phyloP scores from a whole-genome alignment of 2,113 vertebrate genomes.

The Glaucidium brasilianum region DNA sequence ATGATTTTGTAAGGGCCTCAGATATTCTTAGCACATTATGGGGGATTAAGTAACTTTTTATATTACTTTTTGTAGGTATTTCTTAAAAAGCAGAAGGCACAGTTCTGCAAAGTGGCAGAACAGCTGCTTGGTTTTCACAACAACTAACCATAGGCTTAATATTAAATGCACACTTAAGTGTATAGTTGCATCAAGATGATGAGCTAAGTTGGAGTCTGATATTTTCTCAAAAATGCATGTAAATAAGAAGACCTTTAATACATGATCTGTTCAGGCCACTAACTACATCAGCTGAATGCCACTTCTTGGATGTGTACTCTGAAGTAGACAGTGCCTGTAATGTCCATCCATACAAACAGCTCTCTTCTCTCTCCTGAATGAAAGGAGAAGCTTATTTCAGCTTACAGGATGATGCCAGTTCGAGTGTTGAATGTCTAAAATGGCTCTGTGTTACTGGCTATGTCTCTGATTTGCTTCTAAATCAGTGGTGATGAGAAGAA shows the following conservation, averaged over 20 bases:
- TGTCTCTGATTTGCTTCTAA: not conserved
- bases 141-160: not conserved
- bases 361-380: slow-evolving; percentile 24
- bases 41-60: not conserved
- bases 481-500: not conserved
- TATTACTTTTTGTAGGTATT: not conserved
- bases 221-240: not conserved
- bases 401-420: not conserved
- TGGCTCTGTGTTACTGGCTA: not conserved
- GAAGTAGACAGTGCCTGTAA: not conserved
- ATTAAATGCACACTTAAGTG: not conserved
- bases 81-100: slow-evolving; percentile 1
- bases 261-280: not conserved
- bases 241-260: not conserved
- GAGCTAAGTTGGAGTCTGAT: not conserved
- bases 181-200: not conserved
- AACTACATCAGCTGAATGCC: not conserved
- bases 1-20: not conserved
- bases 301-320: not conserved
- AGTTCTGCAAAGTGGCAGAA: not conserved
- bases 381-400: slow-evolving; percentile 38
- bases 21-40: not conserved
- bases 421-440: not conserved
- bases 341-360: slow-evolving; percentile 18
- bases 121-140: slow-evolving; percentile 40